A percentile compares a stretch with the other conserved stretches of the same genome.
Evolutionary conservation across 2,888 invertebrate genomes (phyloP).

Genomic region (Epsilonema sp.): DNA sequence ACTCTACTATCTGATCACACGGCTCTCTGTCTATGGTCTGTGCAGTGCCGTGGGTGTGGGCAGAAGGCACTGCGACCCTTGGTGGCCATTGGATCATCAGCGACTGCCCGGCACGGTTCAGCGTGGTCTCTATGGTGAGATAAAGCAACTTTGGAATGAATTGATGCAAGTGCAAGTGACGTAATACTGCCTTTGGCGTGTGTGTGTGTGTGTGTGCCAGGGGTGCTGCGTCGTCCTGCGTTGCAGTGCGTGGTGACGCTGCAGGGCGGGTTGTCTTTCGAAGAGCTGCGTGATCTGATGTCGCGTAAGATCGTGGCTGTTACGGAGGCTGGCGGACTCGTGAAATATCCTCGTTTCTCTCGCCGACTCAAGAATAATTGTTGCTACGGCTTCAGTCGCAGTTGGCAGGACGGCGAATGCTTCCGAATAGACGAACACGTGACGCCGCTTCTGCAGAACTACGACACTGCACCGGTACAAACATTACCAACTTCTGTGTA

Average conservation of each 20-base stretch:
- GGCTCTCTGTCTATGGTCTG: not conserved
- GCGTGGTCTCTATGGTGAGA: too few relatives aligned
- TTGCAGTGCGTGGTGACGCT: constrained; percentile 3
- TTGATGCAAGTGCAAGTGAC: too few relatives aligned
- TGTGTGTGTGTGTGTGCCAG: too few relatives aligned
- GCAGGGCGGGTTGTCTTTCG: not conserved
- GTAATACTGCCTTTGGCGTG: too few relatives aligned
- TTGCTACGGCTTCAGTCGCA: not conserved
- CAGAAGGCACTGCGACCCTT: constrained; percentile 1
- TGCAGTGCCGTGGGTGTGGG: not conserved
- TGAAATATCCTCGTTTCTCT: not conserved
- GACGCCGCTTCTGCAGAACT: too few relatives aligned
- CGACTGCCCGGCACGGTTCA: too few relatives aligned
- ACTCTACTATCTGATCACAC: not conserved
- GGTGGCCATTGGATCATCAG: constrained; percentile 7
- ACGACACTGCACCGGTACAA: too few relatives aligned
- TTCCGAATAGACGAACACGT: not conserved
- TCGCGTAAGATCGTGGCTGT: not conserved
- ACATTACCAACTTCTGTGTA: too few relatives aligned
- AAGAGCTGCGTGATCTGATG: not conserved
- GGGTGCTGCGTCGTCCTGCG: too few relatives aligned
- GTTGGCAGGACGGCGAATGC: not conserved
- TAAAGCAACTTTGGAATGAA: too few relatives aligned
- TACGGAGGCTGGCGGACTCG: not conserved
- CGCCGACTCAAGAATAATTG: not conserved